Percentiles rank a stretch among this genome's conserved stretches.
These are phyloP conservation scores for Hedya salicella DNA, from an alignment of 2,888 invertebrate genomes.

Conservation along the genomic window DNA sequence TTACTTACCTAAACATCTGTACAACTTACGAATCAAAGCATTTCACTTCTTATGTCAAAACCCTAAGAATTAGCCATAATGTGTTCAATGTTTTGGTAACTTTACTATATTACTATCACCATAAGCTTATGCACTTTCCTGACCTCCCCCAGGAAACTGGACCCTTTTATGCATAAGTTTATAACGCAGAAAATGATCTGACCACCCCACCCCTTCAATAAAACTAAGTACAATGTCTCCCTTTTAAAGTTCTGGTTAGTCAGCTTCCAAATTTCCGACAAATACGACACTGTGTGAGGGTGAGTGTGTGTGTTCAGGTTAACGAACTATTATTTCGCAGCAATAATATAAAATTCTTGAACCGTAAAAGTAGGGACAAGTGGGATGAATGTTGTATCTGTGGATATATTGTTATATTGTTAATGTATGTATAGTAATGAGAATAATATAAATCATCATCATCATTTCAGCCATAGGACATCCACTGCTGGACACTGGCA, in stretches of 20 bases:
- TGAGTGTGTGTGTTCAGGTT: no score
- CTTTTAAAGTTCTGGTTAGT: conserved; percentile 14
- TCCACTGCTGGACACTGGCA: no score
- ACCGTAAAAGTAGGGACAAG: no score
- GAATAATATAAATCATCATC: no score
- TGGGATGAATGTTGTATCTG: no score
- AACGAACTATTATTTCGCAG: no score
- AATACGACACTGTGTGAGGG: not conserved
- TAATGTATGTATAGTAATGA: no score
- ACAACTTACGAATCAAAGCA: not conserved
- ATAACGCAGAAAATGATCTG: conserved; percentile 41
- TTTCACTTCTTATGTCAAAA: not conserved
- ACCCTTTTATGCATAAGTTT: conserved; percentile 41
- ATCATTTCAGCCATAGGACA: no score
- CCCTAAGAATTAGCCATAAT: no score
- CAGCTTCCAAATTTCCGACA: not conserved
- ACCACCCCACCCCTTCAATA: conserved; percentile 27
- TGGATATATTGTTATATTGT: no score
- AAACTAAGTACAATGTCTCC: conserved; percentile 30
- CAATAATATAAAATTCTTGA: no score
- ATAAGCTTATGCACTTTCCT: conserved; percentile 30
- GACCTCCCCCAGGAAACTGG: conserved; percentile 24
- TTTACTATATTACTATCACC: not conserved
- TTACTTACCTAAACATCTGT: not conserved
- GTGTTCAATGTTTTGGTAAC: not conserved